Percentiles rank a stretch among this genome's conserved stretches.
Evolutionary conservation across 2,797 vertebrate species (phyloP).

Genomic region (Sebastolobus alascanus): DNA sequence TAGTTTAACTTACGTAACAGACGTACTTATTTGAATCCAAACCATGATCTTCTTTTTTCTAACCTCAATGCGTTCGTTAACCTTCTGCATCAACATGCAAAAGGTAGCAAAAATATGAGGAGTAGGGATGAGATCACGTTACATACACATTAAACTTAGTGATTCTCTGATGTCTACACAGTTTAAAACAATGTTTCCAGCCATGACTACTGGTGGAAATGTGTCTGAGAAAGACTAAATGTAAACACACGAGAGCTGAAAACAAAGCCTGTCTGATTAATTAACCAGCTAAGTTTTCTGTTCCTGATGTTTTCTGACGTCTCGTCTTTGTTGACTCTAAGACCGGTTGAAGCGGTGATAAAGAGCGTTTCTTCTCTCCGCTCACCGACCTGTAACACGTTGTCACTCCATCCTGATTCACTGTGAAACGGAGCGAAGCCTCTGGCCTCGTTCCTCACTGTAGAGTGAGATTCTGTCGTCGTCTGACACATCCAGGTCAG

Average conservation of each 20-base stretch:
- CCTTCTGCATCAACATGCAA: too few species aligned
- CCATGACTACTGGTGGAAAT: neutral
- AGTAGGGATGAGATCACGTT: too few species aligned
- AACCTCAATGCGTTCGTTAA: too few species aligned
- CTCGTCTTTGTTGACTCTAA: neutral
- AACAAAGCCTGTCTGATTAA: neutral
- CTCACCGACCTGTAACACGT: neutral
- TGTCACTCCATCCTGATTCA: neutral
- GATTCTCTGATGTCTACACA: too few species aligned
- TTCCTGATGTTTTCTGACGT: neutral
- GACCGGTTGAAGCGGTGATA: neutral
- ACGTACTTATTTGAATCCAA: too few species aligned
- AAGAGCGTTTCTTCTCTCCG: neutral
- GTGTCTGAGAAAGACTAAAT: too few species aligned
- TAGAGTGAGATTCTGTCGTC: constrained; percentile 20
- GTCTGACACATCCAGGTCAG: constrained; percentile 63
- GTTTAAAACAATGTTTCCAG: neutral
- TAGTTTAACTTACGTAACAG: too few species aligned
- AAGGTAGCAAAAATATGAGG: too few species aligned
- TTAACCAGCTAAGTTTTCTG: neutral
- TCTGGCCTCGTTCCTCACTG: constrained; percentile 32
- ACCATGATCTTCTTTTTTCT: too few species aligned
- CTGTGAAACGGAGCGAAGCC: constrained; percentile 18
- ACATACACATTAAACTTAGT: neutral
- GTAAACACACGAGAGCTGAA: neutral